Percentiles rank a stretch among this genome's conserved stretches.
Conservation (phyloP, 2,888 invertebrate genomes). For the Oligia strigilis region DNA sequence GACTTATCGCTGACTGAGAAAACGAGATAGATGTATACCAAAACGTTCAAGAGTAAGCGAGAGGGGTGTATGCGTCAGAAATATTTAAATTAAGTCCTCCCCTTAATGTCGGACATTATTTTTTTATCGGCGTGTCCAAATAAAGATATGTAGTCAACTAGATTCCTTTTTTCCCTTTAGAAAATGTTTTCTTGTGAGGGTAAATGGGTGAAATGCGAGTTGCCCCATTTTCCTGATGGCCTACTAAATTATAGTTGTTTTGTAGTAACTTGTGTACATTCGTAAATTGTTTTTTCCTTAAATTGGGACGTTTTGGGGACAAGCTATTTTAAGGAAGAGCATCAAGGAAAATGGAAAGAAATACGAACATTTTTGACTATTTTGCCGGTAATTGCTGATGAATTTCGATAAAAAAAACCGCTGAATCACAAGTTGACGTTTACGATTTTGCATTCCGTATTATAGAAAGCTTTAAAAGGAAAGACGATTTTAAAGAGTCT, state of each 20-base stretch:
- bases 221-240: constrained; percentile 60
- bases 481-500: not conserved
- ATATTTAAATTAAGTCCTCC: constrained; percentile 89
- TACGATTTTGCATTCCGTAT: constrained; percentile 4
- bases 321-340: constrained; percentile 2
- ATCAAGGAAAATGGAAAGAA: constrained; percentile 22
- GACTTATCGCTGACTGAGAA: constrained; percentile 80
- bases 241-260: constrained; percentile 60
- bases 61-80: constrained; percentile 76
- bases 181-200: constrained; percentile 72
- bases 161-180: constrained; percentile 62
- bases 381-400: constrained; percentile 16
- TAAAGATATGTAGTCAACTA: constrained; percentile 84
- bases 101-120: constrained; percentile 89
- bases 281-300: constrained; percentile 49
- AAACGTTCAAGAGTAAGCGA: constrained; percentile 58
- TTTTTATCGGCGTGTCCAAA: constrained; percentile 88
- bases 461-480: not conserved
- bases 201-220: constrained; percentile 65
- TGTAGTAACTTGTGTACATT: constrained; percentile 48
- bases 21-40: constrained; percentile 70
- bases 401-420: constrained; percentile 1
- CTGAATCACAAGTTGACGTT: not conserved
- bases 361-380: not conserved
- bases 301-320: constrained; percentile 25